phyloP scores from a whole-genome alignment of 2,888 invertebrate genomes.

The Lasioglossum villosulum region DNA sequence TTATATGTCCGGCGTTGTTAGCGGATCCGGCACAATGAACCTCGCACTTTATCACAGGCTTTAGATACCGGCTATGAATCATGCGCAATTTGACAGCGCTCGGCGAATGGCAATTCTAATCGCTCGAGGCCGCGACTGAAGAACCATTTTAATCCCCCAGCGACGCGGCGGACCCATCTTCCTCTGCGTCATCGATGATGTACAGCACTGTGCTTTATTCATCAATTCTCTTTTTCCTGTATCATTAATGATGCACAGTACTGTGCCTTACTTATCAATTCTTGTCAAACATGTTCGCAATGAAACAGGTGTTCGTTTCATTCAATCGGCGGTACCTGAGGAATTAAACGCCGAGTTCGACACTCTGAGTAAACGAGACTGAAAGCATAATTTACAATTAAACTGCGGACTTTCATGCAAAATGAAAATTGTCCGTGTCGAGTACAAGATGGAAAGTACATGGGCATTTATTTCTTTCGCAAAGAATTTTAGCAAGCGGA shows the following conservation, averaged over 20 bases:
- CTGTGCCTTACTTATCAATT: background rate
- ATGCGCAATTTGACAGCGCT: background rate
- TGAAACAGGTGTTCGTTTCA: background rate
- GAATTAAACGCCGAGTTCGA: no score
- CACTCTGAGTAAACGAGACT: no score
- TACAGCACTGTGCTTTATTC: background rate
- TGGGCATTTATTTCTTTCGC: no score
- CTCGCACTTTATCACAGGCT: background rate
- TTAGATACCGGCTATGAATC: background rate
- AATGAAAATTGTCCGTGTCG: no score
- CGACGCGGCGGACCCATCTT: background rate
- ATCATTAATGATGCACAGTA: background rate
- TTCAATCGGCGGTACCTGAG: background rate
- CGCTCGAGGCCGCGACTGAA: background rate
- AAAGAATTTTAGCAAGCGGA: no score
- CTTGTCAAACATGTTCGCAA: no score
- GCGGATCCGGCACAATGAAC: background rate
- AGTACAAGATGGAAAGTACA: no score
- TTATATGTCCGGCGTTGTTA: constrained; percentile 2
- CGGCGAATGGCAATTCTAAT: background rate
- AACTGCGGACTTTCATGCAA: no score
- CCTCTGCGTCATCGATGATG: background rate
- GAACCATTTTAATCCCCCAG: background rate
- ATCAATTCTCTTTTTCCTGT: background rate
- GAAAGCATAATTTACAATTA: no score